Percentiles rank a stretch among this genome's conserved stretches.
Evolutionary conservation across 2,113 vertebrate genomes (phyloP).

Genomic region (Sinocyclocheilus anophthalmus): DNA sequence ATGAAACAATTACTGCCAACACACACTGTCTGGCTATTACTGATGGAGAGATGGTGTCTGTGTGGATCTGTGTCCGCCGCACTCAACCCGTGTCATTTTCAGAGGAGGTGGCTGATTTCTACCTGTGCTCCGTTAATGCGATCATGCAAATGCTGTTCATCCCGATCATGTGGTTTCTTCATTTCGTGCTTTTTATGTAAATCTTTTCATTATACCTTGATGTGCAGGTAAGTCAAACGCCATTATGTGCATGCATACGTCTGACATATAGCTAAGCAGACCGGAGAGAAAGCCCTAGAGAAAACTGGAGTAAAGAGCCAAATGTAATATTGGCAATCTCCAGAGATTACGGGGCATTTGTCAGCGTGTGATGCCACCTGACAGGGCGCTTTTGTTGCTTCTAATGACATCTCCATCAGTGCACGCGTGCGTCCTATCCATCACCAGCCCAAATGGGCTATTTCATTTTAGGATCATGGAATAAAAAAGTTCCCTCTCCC

Average conservation of each 20-base stretch:
- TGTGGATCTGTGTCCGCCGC: not conserved
- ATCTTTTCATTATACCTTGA: conserved; percentile 28
- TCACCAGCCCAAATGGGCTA: conserved; percentile 69
- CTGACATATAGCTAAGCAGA: conserved; percentile 34
- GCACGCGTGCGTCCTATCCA: conserved; percentile 69
- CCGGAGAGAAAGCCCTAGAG: conserved; percentile 8
- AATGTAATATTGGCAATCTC: conserved; percentile 48
- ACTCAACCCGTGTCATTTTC: conserved; percentile 16
- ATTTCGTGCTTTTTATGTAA: conserved; percentile 35
- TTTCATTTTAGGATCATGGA: conserved; percentile 72
- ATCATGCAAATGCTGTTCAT: not conserved
- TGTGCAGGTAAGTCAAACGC: conserved; percentile 20
- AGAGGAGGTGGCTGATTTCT: not conserved
- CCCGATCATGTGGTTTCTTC: conserved; percentile 19
- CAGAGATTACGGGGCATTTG: conserved; percentile 39
- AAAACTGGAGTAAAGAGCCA: conserved; percentile 34
- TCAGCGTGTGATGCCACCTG: conserved; percentile 44
- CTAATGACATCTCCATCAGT: conserved; percentile 49
- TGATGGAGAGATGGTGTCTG: conserved; percentile 11
- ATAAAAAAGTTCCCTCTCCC: conserved; percentile 76
- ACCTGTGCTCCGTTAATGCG: not conserved
- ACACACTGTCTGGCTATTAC: conserved; percentile 42
- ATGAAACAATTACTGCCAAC: conserved; percentile 62
- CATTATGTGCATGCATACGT: not conserved
- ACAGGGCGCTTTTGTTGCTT: conserved; percentile 46